Conservation (phyloP, 53 echinoderm and acorn worm species). For the Mesocentrotus franciscanus region DNA sequence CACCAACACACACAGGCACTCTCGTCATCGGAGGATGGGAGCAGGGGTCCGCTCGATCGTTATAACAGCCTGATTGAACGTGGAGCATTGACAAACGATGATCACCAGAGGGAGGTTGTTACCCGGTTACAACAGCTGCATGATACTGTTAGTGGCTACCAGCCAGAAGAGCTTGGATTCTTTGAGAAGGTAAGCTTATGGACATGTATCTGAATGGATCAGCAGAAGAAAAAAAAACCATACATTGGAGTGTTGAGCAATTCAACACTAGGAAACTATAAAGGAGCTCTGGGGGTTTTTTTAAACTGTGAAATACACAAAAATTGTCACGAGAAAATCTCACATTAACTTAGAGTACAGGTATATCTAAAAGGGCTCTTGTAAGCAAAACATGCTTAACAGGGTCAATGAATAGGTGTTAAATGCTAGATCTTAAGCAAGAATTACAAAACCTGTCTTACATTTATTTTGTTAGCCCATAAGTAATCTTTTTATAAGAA, state of each 20-base stretch:
- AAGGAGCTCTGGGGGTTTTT: background rate
- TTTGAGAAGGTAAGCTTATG: conserved; percentile 78
- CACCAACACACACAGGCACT: conserved; percentile 51
- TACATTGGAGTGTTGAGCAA: too few relatives aligned
- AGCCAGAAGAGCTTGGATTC: conserved; percentile 80
- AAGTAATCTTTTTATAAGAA: too few relatives aligned
- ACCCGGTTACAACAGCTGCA: conserved; percentile 78
- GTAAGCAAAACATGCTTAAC: too few relatives aligned
- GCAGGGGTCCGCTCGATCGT: conserved; percentile 72
- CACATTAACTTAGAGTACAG: too few relatives aligned
- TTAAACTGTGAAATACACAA: background rate
- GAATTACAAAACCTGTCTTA: too few relatives aligned
- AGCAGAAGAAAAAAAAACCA: too few relatives aligned
- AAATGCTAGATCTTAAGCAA: too few relatives aligned
- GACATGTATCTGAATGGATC: background rate
- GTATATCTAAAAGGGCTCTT: too few relatives aligned
- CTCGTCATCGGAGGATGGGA: background rate
- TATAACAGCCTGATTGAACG: conserved; percentile 76
- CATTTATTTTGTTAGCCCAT: too few relatives aligned
- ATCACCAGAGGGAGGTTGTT: conserved; percentile 81
- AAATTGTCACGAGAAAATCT: too few relatives aligned
- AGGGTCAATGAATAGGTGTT: too few relatives aligned
- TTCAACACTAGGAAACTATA: too few relatives aligned
- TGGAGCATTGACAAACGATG: conserved; percentile 79
- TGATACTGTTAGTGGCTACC: conserved; percentile 79